Base-by-base conservation (phyloP, 2,888 invertebrate species). In the Nemurella pictetii region DNA sequence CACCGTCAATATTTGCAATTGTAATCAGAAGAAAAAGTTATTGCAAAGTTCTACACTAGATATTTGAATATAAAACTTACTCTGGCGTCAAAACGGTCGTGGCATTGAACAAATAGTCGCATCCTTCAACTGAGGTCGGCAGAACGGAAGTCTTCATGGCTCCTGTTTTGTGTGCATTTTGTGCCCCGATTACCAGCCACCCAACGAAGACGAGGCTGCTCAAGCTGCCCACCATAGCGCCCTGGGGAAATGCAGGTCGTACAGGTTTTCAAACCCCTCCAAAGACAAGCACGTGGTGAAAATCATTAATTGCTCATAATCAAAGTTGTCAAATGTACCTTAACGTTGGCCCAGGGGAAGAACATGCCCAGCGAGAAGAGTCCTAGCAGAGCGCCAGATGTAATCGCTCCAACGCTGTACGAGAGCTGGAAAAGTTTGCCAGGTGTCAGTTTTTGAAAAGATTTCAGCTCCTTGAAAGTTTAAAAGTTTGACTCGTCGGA, bases 301-400 rank as follows among this genome's bases (percentile, higher is more conserved):
- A n/a, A n/a, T n/a, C n/a, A n/a, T n/a, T n/a, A n/a, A n/a, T n/a
- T n/a, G n/a, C n/a, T n/a, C n/a, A n/a, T n/a, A 35, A 35, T 4
- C 12, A 35, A 35, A 35, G 35, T 35, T 35, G 4, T 35, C 4
- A 77, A 25, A 73, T 4, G 88, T 91, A 95, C 95, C 91, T 94
- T 96, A 25, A 94, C 92, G 89, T 97, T 98, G 1, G 96, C 95
- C 94, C 95, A 95, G 0, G 97, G 97, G 87, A 97, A 95, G 87
- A 96, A 94, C 94, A 98, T 97, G 84, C 98, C 98, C 26, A 98
- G 91, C 0, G 96, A 94, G 89, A 98, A 98, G 0, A 97, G 92
- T 0, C 97, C 98, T 29, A 98, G 91, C 0, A 96, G 95, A 0
- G 97, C 95, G 0, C 97, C 98, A 55, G 82, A 73, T 5, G 86